Conservation (phyloP, 2,888 invertebrate genomes). For the Caenorhabditis drosophilae region DNA sequence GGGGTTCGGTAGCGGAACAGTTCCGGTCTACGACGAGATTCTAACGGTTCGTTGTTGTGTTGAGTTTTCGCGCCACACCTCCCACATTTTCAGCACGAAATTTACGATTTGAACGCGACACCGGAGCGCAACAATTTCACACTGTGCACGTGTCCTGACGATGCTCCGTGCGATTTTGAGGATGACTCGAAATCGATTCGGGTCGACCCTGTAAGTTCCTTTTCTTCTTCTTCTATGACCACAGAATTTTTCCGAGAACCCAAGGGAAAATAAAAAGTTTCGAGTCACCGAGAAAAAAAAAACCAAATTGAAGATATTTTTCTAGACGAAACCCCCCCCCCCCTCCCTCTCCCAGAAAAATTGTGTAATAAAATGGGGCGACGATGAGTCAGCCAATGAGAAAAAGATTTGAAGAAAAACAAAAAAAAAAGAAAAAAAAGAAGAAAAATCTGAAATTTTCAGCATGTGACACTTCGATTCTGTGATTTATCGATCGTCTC, state of each 20-base stretch:
- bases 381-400: too few relatives aligned
- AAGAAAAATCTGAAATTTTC: conserved; percentile 4
- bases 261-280: too few relatives aligned
- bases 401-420: too few relatives aligned
- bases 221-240: not conserved
- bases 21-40: conserved; percentile 34
- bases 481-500: conserved; percentile 18
- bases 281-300: too few relatives aligned
- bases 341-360: too few relatives aligned
- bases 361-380: too few relatives aligned
- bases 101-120: conserved; percentile 25
- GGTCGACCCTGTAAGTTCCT: conserved; percentile 30
- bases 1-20: conserved; percentile 29
- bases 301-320: too few relatives aligned
- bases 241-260: too few relatives aligned
- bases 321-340: too few relatives aligned
- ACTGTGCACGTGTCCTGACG: conserved; percentile 25
- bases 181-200: conserved; percentile 25
- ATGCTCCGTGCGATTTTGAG: conserved; percentile 24
- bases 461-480: conserved; percentile 38
- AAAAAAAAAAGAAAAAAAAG: too few relatives aligned
- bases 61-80: not conserved
- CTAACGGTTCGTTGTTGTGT: conserved; percentile 13
- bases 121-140: conserved; percentile 23
- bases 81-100: conserved; percentile 30